Base-by-base conservation (phyloP, 2,888 invertebrate genomes). In the Drosophila silvestris region DNA sequence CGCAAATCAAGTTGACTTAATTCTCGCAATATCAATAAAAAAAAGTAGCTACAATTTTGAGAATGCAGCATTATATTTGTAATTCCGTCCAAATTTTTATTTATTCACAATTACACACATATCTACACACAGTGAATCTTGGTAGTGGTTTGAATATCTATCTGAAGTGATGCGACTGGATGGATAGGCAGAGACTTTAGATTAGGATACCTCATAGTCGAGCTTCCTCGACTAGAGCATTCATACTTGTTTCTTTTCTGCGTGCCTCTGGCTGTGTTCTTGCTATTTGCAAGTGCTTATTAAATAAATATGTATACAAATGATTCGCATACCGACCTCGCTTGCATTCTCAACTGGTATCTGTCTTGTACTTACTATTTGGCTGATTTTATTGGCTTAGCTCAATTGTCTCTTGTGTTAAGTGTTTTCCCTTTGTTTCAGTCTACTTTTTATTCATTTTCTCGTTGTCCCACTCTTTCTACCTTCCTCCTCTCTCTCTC, bases 391-490 rank as follows among this genome's bases (percentile, higher is more conserved):
- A 82, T 88, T 82, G 88, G 77, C 63, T 81, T 77, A 77, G 79
- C 85, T 90, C 85, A 82, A 88, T 82, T 85, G 90, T 73, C 76
- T 70, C 75, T 89, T 85, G 79, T 80, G 80, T 67, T 70, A 82
- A 87, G 77, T 74, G 81, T 57, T 83, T 79, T 66, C 60, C 41
- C 56, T 72, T 60, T 67, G 41, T 47, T 68, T 51, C 16, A 35
- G 16, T 53, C 54, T 56, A 66, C 74, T 80, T 87, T 79, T 59
- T 63, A 6, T 19, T n/a, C 30, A 33, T 16, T 53, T 14, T 22
- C 22, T 33, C 22, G 22, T 33, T 33, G 10, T 10, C 26, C n/a
- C 16, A 44, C 22, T 5, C 16, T 50, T 26, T 50, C 30, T 2
- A 47, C 4, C 19, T 5, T 5, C 10, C 19, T 19, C 32, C 5